Evolutionary conservation across 2,888 invertebrate genomes (phyloP).

Genomic region (Aricia artaxerxes): DNA sequence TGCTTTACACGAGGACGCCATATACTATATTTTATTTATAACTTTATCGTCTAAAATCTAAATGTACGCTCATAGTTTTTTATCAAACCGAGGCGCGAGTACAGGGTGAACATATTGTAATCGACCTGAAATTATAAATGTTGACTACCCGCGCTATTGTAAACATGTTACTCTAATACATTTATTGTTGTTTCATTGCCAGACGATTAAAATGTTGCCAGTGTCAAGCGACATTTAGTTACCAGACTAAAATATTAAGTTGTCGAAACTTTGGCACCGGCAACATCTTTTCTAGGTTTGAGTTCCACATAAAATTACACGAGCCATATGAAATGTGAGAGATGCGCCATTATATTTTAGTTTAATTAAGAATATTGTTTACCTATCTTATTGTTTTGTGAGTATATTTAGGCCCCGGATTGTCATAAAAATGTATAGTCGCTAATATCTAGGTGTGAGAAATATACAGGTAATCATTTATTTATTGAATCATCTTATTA

Average conservation of each 20-base stretch:
- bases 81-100: neutral
- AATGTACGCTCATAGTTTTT: neutral
- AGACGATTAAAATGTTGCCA: neutral
- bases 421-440: slow-evolving; percentile 35
- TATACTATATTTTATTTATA: neutral
- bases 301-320: neutral
- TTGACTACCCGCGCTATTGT: neutral
- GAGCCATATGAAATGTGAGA: slow-evolving; percentile 33
- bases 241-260: slow-evolving; percentile 3
- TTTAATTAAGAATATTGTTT: slow-evolving; percentile 31
- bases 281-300: neutral
- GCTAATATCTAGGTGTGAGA: neutral
- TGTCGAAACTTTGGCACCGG: neutral
- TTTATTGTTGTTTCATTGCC: neutral
- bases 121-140: neutral
- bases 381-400: slow-evolving; percentile 19
- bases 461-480: slow-evolving; percentile 18
- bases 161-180: neutral
- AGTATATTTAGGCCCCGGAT: slow-evolving; percentile 24
- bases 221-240: neutral
- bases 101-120: neutral
- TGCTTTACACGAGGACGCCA: slow-evolving; percentile 24
- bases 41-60: neutral
- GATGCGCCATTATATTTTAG: slow-evolving; percentile 31
- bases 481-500: slow-evolving; percentile 15